phyloP scores from a whole-genome alignment of 2,888 invertebrate genomes.

The Melieria omissa region DNA sequence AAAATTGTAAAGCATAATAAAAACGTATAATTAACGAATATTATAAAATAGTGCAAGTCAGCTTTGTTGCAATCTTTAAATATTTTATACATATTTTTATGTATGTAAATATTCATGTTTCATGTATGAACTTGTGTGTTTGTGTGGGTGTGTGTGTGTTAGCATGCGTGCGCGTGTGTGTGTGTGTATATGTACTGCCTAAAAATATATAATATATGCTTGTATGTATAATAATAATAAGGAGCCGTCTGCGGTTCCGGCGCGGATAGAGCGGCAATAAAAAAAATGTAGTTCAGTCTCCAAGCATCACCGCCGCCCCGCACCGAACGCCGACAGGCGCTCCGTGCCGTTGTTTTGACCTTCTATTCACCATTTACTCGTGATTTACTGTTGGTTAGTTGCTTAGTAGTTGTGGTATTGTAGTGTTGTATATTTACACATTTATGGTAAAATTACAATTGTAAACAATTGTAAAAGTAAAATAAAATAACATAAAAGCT shows the following conservation, averaged over 20 bases:
- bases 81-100: conserved; percentile 10
- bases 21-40: no score
- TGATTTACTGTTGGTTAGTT: no score
- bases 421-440: no score
- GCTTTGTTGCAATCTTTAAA: conserved; percentile 12
- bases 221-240: conserved; percentile 34
- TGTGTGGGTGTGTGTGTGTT: neutral
- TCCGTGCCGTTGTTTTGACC: no score
- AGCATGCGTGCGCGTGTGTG: neutral
- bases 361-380: no score
- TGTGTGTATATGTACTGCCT: conserved; percentile 1
- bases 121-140: conserved; percentile 1
- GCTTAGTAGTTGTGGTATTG: no score
- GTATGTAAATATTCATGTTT: conserved; percentile 24
- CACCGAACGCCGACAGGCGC: conserved; percentile 11
- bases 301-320: conserved; percentile 62
- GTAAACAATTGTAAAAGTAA: no score
- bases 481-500: no score
- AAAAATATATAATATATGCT: conserved; percentile 11
- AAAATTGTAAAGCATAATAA: no score
- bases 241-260: no score
- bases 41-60: no score
- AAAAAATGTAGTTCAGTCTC: conserved; percentile 67
- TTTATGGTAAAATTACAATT: no score
- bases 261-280: conserved; percentile 49